Evolutionary conservation across 2,113 vertebrate species (phyloP).

Genomic region (Ascaphus truei): DNA sequence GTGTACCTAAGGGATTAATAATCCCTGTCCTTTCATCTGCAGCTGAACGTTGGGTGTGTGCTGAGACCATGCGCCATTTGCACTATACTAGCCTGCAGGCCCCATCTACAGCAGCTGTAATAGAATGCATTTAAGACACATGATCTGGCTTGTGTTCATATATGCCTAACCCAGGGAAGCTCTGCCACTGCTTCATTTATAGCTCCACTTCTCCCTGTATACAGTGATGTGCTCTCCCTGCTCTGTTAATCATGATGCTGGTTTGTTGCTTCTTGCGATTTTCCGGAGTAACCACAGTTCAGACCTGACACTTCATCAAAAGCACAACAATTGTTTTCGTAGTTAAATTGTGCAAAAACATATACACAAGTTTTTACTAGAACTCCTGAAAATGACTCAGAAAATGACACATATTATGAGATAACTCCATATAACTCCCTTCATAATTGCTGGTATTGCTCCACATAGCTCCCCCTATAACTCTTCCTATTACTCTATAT

Average conservation of each 20-base stretch:
- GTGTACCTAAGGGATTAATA: no score
- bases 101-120: neutral
- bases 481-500: neutral
- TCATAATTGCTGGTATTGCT: neutral
- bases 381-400: no score
- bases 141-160: slow-evolving; percentile 16
- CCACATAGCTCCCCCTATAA: neutral
- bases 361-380: no score
- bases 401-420: no score
- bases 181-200: neutral
- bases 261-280: no score
- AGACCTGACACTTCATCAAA: no score
- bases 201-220: neutral
- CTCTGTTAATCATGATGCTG: no score
- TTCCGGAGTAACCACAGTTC: no score
- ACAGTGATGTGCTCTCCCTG: no score
- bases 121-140: slow-evolving; percentile 16
- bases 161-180: slow-evolving; percentile 2
- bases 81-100: slow-evolving; percentile 8
- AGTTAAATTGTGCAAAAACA: no score
- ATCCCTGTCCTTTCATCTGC: neutral
- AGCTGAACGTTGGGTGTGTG: neutral
- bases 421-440: neutral
- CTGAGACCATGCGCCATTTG: no score
- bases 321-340: no score